Conservation (phyloP, 2,888 invertebrate genomes). For the Leptinotarsa rubiginosa region DNA sequence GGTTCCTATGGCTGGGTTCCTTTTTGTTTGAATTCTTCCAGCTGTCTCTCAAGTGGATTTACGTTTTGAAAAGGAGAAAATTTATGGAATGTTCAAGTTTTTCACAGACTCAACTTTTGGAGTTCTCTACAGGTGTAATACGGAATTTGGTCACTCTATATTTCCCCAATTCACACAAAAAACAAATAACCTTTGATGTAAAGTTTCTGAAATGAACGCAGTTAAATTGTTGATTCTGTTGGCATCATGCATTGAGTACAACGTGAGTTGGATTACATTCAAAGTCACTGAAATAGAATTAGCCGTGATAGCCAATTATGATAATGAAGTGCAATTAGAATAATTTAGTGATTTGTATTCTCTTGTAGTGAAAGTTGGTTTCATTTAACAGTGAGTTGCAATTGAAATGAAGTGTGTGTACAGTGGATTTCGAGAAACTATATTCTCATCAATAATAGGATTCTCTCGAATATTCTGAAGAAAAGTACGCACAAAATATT, state of each 20-base stretch:
- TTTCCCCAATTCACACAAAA: too few relatives aligned
- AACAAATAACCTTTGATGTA: too few relatives aligned
- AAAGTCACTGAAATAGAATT: constrained; percentile 35
- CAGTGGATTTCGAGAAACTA: background rate
- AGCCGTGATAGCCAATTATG: constrained; percentile 49
- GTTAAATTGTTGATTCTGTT: background rate
- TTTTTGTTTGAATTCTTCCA: too few relatives aligned
- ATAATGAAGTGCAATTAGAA: constrained; percentile 47
- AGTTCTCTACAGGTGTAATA: too few relatives aligned
- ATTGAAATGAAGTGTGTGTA: background rate
- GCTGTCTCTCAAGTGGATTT: too few relatives aligned
- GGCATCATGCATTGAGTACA: background rate
- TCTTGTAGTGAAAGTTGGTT: constrained; percentile 33
- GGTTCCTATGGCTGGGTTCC: too few relatives aligned
- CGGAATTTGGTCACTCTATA: too few relatives aligned
- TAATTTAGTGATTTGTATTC: constrained; percentile 50
- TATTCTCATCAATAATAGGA: background rate
- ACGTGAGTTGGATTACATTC: constrained; percentile 1
- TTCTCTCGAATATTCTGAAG: too few relatives aligned
- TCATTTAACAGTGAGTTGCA: constrained; percentile 31
- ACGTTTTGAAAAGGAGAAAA: too few relatives aligned
- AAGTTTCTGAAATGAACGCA: background rate
- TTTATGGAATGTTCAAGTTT: too few relatives aligned
- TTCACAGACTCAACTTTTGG: too few relatives aligned
- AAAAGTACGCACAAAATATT: too few relatives aligned